These are phyloP conservation scores for Ceratina japonica DNA, from an alignment of 1,140 invertebrate genomes.

Conservation along the genomic window DNA sequence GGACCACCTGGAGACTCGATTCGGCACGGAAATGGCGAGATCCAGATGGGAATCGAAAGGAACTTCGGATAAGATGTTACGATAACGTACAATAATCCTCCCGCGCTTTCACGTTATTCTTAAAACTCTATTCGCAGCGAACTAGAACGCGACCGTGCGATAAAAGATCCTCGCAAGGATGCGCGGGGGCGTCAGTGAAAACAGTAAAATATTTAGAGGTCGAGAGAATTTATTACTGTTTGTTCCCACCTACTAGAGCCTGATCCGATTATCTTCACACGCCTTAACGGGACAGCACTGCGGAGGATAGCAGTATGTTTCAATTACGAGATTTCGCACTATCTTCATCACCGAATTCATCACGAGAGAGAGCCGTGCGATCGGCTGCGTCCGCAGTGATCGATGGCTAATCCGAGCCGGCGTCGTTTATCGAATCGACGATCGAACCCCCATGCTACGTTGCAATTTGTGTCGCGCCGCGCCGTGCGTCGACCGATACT, in stretches of 20 bases:
- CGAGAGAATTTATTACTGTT: background rate
- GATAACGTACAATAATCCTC: background rate
- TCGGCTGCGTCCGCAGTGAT: conserved; percentile 16
- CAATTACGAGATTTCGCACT: conserved; percentile 39
- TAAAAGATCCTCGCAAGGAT: too few relatives aligned
- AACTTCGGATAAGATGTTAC: background rate
- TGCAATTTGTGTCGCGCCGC: conserved; percentile 25
- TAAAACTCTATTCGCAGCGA: too few relatives aligned
- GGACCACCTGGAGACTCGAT: conserved; percentile 11
- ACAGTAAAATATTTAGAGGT: too few relatives aligned
- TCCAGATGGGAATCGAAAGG: conserved; percentile 18
- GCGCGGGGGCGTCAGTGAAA: too few relatives aligned
- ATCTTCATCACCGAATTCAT: conserved; percentile 40
- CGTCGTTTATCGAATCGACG: conserved; percentile 44
- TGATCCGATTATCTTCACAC: background rate
- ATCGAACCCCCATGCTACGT: conserved; percentile 22
- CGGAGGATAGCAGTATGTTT: conserved; percentile 13
- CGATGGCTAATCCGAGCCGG: conserved; percentile 31
- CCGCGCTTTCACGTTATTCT: background rate
- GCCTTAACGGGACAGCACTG: background rate
- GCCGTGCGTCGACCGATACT: conserved; percentile 8
- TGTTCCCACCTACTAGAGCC: background rate
- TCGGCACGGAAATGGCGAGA: background rate
- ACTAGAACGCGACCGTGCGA: too few relatives aligned
- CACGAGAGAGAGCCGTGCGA: conserved; percentile 2